Evolutionary conservation across 2,888 invertebrate species (phyloP), one percentile per base, ranked within the genome.

Genomic region (Dolichopus griseipennis): DNA sequence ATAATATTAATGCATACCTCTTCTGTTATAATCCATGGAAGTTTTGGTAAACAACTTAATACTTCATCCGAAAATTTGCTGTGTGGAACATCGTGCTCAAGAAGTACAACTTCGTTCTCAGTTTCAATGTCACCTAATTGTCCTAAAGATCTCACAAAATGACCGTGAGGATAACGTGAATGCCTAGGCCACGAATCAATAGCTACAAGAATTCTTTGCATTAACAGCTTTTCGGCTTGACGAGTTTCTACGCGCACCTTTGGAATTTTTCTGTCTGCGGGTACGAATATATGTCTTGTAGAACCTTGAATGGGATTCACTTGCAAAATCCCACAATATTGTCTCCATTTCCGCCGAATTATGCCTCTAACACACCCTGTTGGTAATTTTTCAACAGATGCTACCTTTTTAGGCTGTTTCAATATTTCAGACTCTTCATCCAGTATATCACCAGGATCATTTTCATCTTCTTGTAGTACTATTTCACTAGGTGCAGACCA

Each of bases 71-170:
- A 95, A 82, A 99, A 99, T 73, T 92, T 88, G 73, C 92, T 92
- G 78, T 98, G 97, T 0, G 97, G 98, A 2, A 99, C 92, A 80
- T 98, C 98, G 78, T 99, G 97, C 76, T 99, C 98, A 70, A 98
- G 79, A 2, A 99, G 83, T 62, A 99, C 87, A 10, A 95, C 97
- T 81, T 97, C 97, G 78, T 98, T 99, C 82, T 99, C 99, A 0
- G 98, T 96, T 18, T 90, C 88, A 77, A 94, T 94, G 77, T 97
- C 93, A 33, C 99, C 98, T 70, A 97, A 89, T 66, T 88, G 88
- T 20, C 99, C 99, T 9, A 99, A 84, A 0, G 93, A 91, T 72
- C 96, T 85, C 0, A 99, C 96, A 82, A 97, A 97, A 82, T 99
- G 98, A 3, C 99, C 98, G 80, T 90, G 86, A 1, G 97, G 97